These are phyloP conservation scores for Galendromus occidentalis DNA, from an alignment of 1,140 invertebrate species.

Conservation along the genomic window DNA sequence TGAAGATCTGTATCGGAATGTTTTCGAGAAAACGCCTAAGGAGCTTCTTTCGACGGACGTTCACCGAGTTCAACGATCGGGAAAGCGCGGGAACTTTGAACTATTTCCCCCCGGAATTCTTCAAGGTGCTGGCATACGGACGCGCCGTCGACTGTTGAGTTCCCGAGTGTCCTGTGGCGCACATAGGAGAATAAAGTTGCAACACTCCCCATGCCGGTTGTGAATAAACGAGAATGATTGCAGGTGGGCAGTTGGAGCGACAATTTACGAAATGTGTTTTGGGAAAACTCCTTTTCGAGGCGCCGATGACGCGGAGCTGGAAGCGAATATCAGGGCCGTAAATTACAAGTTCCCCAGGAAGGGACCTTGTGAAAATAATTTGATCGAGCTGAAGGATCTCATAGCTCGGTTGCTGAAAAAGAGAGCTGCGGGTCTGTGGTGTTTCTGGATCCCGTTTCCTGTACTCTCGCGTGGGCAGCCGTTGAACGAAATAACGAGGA, in stretches of 20 bases:
- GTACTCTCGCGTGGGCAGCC: too few species aligned
- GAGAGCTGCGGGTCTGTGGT: neutral
- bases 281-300: neutral
- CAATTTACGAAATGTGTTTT: slow-evolving; percentile 6
- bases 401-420: neutral
- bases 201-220: neutral
- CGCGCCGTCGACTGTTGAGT: slow-evolving; percentile 3
- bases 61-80: slow-evolving; percentile 8
- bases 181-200: neutral
- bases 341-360: neutral
- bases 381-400: neutral
- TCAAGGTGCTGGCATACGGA: neutral
- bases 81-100: neutral
- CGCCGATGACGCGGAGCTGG: neutral
- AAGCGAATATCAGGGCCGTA: neutral
- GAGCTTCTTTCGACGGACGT: neutral
- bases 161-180: neutral
- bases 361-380: neutral
- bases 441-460: too few species aligned
- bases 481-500: too few species aligned
- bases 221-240: neutral
- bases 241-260: slow-evolving; percentile 2
- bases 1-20: slow-evolving; percentile 9
- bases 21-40: slow-evolving; percentile 3
- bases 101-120: slow-evolving; percentile 5